Conservation (phyloP, 2,888 invertebrate genomes). For the Anagyrus pseudococci region DNA sequence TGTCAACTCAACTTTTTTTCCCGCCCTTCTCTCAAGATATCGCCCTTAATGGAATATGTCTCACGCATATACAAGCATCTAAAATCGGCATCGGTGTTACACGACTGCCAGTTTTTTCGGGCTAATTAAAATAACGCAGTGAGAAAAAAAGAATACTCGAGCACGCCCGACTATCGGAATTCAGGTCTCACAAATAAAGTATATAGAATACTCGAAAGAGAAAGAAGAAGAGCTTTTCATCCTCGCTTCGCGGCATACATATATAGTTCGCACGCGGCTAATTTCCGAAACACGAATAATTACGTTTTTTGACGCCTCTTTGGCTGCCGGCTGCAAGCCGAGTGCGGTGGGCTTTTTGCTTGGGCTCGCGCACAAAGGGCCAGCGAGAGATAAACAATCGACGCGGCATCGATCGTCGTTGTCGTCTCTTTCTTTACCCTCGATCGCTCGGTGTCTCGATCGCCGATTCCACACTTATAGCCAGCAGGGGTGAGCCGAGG, state of each 20-base stretch:
- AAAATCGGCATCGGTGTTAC: background rate
- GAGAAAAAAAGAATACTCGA: conserved; percentile 8
- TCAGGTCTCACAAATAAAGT: no score
- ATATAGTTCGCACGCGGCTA: conserved; percentile 2
- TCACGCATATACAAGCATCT: background rate
- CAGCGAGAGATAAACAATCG: background rate
- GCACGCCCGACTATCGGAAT: background rate
- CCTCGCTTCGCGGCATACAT: conserved; percentile 3
- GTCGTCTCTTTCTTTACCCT: no score
- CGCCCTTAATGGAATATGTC: background rate
- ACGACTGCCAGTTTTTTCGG: conserved; percentile 7
- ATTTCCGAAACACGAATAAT: conserved; percentile 29
- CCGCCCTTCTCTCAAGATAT: no score
- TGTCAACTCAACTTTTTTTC: no score
- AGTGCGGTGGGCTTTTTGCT: conserved; percentile 1
- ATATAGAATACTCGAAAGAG: no score
- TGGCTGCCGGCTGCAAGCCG: no score
- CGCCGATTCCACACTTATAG: background rate
- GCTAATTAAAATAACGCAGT: conserved; percentile 17
- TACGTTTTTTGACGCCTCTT: conserved; percentile 19
- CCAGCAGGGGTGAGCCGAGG: background rate
- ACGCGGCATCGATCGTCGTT: background rate
- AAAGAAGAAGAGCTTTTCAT: no score
- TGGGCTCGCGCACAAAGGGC: background rate
- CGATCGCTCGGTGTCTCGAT: background rate